Base-by-base conservation (phyloP, 2,888 invertebrate species). In the Latrodectus elegans region DNA sequence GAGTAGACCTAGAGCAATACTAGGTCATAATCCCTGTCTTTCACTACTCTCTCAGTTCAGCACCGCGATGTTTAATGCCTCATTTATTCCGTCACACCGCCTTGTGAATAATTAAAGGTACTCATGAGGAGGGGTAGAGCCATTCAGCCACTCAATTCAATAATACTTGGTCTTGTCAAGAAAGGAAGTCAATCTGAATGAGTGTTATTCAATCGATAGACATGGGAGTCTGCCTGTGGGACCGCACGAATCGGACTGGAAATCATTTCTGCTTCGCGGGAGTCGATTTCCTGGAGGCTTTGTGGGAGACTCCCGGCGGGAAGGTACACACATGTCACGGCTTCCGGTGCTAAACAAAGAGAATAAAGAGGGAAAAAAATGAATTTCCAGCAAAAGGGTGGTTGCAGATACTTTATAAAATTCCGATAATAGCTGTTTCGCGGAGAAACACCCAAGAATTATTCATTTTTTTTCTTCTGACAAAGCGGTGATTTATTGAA, bases 141-240 rank as follows among this genome's bases (percentile, higher is more conserved):
- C 71, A 77, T 72, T 87, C 81, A 76, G 38, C 77, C 77, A 49
- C 81, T 81, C 80, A 87, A 81, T 87, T 81, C 76, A 87, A 87
- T 86, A 86, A 86, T 76, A 70, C 76, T 85, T 52, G 80, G 60
- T 49, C 80, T 65, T 77, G 85, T 82, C 73, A 72, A 77, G 81
- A 87, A 81, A 81, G 86, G 76, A 81, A 87, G 81, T 77, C 86
- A 81, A 87, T 87, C 86, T 87, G 81, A 81, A 87, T 87, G 81
- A 72, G 81, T 82, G 86, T 87, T 76, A 87, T 77, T 76, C 86
- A 77, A 87, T 87, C 86, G 86, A 87, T 87, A 73, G 52, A 51
- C 9, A 55, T 75, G 76, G 53, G 65, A 81, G 55, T 52, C 12
- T 60, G 64, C 72, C 80, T 51, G 55, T 60, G 74, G 60, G 17